Conservation (phyloP, 2,113 vertebrate species). For the Oreochromis tanganicae region DNA sequence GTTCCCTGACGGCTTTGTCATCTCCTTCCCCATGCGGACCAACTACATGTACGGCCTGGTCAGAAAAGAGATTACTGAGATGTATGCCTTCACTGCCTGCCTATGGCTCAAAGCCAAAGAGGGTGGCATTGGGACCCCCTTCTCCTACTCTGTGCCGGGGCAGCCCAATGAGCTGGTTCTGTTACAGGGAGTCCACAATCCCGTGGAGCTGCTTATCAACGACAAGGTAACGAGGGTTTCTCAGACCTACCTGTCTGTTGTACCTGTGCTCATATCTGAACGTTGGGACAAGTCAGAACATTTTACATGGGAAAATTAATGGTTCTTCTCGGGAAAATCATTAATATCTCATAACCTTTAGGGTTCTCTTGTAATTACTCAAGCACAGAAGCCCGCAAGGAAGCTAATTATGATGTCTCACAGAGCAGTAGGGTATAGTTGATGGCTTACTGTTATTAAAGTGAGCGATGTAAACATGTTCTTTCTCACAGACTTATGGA, state of each 20-base stretch:
- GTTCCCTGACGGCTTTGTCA: conserved; percentile 83
- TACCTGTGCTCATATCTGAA: not conserved
- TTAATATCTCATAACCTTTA: not conserved
- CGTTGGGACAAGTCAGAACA: not conserved
- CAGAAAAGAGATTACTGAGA: conserved; percentile 86
- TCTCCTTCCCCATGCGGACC: conserved; percentile 88
- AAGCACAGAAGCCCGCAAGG: not conserved
- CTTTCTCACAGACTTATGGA: not conserved
- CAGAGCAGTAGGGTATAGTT: not conserved
- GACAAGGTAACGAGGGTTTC: conserved; percentile 78
- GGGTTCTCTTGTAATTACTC: not conserved
- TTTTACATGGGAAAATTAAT: not conserved
- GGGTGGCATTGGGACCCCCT: conserved; percentile 88
- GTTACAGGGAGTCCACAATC: conserved; percentile 86
- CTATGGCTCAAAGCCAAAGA: conserved; percentile 85
- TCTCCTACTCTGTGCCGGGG: conserved; percentile 89
- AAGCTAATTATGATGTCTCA: not conserved
- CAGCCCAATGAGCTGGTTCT: conserved; percentile 94
- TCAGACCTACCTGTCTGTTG: not conserved
- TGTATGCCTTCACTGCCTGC: conserved; percentile 91
- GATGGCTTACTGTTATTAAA: not conserved
- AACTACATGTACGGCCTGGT: conserved; percentile 94
- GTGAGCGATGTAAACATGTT: not conserved
- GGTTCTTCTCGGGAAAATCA: not conserved
- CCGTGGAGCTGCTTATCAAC: conserved; percentile 94